phyloP scores from a whole-genome alignment of 2,888 invertebrate genomes.

The Caenorhabditis sulstoni region DNA sequence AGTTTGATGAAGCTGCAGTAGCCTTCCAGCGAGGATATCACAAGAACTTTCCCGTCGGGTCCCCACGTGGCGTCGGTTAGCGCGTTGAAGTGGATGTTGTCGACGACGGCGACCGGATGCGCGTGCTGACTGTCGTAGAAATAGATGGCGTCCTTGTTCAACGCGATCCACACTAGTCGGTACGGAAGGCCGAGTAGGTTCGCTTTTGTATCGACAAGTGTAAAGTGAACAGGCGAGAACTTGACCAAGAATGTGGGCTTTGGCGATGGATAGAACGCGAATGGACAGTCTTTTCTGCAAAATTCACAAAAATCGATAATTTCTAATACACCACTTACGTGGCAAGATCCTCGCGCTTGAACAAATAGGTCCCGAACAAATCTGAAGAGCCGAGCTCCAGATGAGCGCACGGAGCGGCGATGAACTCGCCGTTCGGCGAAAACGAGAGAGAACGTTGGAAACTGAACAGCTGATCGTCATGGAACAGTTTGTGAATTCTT shows the following conservation, averaged over 20 bases:
- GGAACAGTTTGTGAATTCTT: constrained; percentile 85
- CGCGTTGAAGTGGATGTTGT: constrained; percentile 91
- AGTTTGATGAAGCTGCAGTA: constrained; percentile 91
- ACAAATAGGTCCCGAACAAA: constrained; percentile 84
- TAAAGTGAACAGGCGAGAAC: constrained; percentile 88
- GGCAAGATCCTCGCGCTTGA: constrained; percentile 83
- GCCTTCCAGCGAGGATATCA: constrained; percentile 91
- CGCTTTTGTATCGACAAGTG: constrained; percentile 82
- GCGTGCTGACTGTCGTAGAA: constrained; percentile 91
- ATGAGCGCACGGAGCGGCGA: constrained; percentile 89
- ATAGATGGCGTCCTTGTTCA: constrained; percentile 88
- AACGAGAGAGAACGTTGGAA: constrained; percentile 93
- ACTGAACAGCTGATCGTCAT: constrained; percentile 94
- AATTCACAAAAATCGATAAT: constrained; percentile 13
- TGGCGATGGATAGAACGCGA: constrained; percentile 54
- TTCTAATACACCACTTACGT: constrained; percentile 77
- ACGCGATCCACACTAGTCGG: constrained; percentile 92
- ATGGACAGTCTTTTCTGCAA: constrained; percentile 48
- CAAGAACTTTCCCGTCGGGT: constrained; percentile 86
- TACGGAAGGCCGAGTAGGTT: constrained; percentile 84
- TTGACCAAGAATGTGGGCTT: constrained; percentile 89
- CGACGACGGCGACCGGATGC: constrained; percentile 87
- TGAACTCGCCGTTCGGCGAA: constrained; percentile 91
- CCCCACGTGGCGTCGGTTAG: constrained; percentile 93
- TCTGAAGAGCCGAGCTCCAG: constrained; percentile 80